Base-by-base conservation (phyloP, 30 jellyfish, hydroid and myxozoan genomes). In the Clytia hemisphaerica region DNA sequence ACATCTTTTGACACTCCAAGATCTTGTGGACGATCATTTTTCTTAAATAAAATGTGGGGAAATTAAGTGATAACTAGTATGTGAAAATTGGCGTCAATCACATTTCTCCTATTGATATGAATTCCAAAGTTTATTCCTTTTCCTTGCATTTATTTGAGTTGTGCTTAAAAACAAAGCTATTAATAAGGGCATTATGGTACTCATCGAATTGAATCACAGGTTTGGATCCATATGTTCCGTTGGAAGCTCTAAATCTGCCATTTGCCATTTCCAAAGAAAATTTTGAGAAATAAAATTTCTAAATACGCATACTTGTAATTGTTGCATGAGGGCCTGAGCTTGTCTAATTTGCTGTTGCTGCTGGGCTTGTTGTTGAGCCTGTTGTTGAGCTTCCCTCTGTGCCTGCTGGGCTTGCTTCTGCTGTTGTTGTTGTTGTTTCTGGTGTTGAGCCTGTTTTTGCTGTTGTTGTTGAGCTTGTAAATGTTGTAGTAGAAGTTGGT, bases 361-460 rank as follows among this genome's bases (percentile, higher is more conserved):
- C 19, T 37, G 49, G 46, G 25, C 55, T 35, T 69, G 81, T 15
- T 22, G 76, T 34, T 45, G 44, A n/a, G 19, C 44, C 30, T 66
- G 79, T 37, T 37, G 79, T 66, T 37, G 67, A 19, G 15, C 31
- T 33, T 55, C 84, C 74, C 7, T 25, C 59, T 71, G 51, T 37
- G 65, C 24, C 29, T 80, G 92, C 16, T 77, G 84, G n/a, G 71
- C 94, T 58, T 87, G 94, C 65, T 74, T 74, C 10, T 26, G 85
- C 33, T 70, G 88, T 35, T 37, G 71, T 51, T 66, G 83, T 25
- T 85, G 94, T 19, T 71, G 93, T 61, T 62, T 93, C 21, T 55
- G 93, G 6, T 14, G 25, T 76, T 57, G 95, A 34, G 63, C 84
- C 7, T 69, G 95, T 45, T 64, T 84, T 24, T 77, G 93, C 40